These are phyloP conservation scores for Sturmia bella DNA, from an alignment of 2,888 invertebrate genomes.

Conservation along the genomic window DNA sequence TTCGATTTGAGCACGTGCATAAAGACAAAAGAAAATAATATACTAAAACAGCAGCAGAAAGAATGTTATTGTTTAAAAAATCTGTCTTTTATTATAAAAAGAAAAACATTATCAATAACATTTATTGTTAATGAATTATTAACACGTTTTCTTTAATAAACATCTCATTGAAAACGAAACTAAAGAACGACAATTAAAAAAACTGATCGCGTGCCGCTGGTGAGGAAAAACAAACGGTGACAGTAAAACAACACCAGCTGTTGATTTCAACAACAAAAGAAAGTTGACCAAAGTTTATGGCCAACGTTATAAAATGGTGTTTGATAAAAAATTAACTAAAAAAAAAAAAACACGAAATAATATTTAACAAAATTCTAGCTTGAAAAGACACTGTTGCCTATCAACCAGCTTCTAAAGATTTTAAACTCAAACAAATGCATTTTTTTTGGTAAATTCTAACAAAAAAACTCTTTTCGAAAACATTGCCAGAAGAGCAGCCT, in stretches of 20 bases:
- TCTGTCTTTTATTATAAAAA: constrained; percentile 9
- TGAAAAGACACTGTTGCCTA: too few species aligned
- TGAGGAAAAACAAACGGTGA: constrained; percentile 9
- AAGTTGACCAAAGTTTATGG: constrained; percentile 17
- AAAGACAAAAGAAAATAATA: background rate
- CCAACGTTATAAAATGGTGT: background rate
- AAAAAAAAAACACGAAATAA: background rate
- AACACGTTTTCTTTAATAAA: constrained; percentile 24
- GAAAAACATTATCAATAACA: constrained; percentile 47
- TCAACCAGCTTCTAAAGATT: too few species aligned
- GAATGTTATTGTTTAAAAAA: constrained; percentile 32
- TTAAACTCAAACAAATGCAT: too few species aligned
- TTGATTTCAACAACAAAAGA: constrained; percentile 8
- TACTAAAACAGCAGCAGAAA: background rate
- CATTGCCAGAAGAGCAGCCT: constrained; percentile 1
- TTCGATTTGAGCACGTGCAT: background rate
- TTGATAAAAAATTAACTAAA: background rate
- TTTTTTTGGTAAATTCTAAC: background rate
- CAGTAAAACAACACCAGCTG: constrained; percentile 23
- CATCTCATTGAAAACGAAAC: constrained; percentile 32
- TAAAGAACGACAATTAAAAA: constrained; percentile 41
- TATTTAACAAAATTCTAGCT: background rate
- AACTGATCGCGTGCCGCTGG: constrained; percentile 60
- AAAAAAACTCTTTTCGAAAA: constrained; percentile 25
- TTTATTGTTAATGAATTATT: constrained; percentile 63